Evolutionary conservation across 2,888 invertebrate genomes (phyloP).

Genomic region (Mylabris sibirica): DNA sequence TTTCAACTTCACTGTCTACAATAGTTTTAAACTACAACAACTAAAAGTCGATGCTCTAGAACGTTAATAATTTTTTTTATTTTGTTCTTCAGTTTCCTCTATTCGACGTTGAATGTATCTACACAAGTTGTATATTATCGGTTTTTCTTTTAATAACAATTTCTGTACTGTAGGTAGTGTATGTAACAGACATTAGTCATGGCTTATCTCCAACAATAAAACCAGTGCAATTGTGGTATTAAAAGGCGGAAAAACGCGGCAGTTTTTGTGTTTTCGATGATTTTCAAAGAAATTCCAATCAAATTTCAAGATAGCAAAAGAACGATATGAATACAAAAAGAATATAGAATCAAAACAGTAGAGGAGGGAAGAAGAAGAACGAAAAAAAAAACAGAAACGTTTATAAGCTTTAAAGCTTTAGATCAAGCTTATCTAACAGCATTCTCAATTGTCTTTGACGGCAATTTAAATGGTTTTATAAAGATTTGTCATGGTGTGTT

Average conservation of each 20-base stretch:
- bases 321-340: not conserved
- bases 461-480: constrained; percentile 27
- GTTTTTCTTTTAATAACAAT: constrained; percentile 7
- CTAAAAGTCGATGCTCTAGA: not conserved
- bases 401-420: constrained; percentile 1
- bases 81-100: not conserved
- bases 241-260: not conserved
- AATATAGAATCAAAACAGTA: not conserved
- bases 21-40: not conserved
- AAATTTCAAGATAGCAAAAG: constrained; percentile 5
- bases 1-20: not conserved
- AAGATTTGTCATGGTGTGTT: constrained; percentile 18
- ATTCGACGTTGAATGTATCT: not conserved
- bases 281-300: constrained; percentile 4
- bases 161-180: not conserved
- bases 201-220: constrained; percentile 7
- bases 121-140: not conserved
- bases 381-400: not conserved
- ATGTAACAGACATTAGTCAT: not conserved
- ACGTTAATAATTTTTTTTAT: not conserved
- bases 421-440: constrained; percentile 12
- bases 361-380: too few relatives aligned
- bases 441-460: constrained; percentile 16
- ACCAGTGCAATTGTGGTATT: not conserved
- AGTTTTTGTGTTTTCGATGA: not conserved